These are phyloP conservation scores for Scrobipalpa atriplicella DNA, from an alignment of 2,888 invertebrate species.

Conservation along the genomic window DNA sequence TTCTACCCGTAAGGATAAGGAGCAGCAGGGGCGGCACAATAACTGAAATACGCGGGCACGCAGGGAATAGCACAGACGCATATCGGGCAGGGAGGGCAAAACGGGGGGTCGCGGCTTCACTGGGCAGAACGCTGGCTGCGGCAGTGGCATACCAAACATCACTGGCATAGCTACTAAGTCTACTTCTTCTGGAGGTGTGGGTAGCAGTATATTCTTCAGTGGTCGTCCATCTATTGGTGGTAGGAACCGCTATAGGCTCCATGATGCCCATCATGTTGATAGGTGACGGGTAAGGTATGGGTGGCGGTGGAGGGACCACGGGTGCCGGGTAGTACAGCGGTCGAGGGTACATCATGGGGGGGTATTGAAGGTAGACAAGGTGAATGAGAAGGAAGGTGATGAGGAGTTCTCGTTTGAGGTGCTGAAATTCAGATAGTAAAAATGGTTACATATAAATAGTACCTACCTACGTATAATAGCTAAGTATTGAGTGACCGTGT, in stretches of 20 bases:
- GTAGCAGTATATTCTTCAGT: background rate
- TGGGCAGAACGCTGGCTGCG: slow-evolving; percentile 4
- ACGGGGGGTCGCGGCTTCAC: background rate
- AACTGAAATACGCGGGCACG: background rate
- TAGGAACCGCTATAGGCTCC: background rate
- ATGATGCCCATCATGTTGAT: background rate
- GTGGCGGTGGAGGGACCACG: background rate
- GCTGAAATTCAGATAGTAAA: background rate
- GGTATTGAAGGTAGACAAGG: background rate
- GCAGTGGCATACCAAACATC: background rate
- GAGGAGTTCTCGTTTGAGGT: background rate
- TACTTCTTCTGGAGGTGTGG: background rate
- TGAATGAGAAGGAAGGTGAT: background rate
- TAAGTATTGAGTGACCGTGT: too few relatives aligned
- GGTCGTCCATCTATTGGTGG: background rate
- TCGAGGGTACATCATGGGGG: background rate
- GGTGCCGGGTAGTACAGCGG: background rate
- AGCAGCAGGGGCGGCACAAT: background rate
- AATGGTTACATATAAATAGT: background rate
- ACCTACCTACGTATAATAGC: too few relatives aligned
- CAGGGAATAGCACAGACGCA: slow-evolving; percentile 8
- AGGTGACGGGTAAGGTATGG: background rate
- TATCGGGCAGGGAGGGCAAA: slow-evolving; percentile 8
- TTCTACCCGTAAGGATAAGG: background rate
- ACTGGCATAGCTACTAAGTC: slow-evolving; percentile 1